A percentile compares a stretch with the other conserved stretches of the same genome.
Conservation (phyloP, 1,140 invertebrate species). For the Gryon sp. region DNA sequence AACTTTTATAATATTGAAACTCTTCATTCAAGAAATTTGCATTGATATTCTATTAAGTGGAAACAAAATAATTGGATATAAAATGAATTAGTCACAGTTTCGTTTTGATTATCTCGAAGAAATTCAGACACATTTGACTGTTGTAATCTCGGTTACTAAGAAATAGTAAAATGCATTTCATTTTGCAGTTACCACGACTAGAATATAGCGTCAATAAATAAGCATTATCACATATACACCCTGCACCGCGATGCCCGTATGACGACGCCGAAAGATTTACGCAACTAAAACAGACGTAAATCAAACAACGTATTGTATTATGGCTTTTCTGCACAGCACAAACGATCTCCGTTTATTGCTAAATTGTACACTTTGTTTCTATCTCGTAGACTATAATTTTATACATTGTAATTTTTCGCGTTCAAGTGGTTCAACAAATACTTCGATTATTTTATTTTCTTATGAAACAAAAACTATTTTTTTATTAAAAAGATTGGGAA, state of each 20-base stretch:
- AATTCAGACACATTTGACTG: too few species aligned
- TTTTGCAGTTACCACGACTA: conserved; percentile 20
- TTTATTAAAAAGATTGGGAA: too few species aligned
- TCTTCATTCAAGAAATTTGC: too few species aligned
- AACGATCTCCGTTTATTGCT: conserved; percentile 30
- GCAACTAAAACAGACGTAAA: conserved; percentile 57
- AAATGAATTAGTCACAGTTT: too few species aligned
- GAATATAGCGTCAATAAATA: conserved; percentile 61
- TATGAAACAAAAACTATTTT: too few species aligned
- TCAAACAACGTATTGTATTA: conserved; percentile 60
- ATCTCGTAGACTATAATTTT: conserved; percentile 57
- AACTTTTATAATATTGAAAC: too few species aligned
- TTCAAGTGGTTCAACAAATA: too few species aligned
- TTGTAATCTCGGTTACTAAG: conserved; percentile 21
- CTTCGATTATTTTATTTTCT: too few species aligned
- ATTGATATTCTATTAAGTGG: too few species aligned
- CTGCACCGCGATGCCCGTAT: conserved; percentile 19
- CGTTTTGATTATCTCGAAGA: too few species aligned
- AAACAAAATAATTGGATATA: too few species aligned
- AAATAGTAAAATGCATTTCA: conserved; percentile 25
- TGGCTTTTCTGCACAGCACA: conserved; percentile 33
- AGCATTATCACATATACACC: conserved; percentile 54
- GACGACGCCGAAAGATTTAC: conserved; percentile 62
- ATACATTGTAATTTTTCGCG: too few species aligned
- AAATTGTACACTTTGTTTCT: conserved; percentile 62